Base-by-base conservation (phyloP, 2,113 vertebrate species). In the Xiphophorus maculatus region DNA sequence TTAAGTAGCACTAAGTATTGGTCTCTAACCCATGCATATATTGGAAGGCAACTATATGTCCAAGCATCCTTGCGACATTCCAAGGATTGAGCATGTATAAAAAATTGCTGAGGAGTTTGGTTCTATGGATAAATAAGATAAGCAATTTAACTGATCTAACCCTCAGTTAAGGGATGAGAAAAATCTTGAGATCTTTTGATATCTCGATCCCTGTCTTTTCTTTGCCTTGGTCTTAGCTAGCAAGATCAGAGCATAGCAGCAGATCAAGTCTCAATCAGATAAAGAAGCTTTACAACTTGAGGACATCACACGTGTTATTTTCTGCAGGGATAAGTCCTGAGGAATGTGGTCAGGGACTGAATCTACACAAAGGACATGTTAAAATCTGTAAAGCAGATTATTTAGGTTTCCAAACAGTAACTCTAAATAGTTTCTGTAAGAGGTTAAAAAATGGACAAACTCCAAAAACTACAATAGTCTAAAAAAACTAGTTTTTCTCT, bases 261-360 rank as follows among this genome's bases (percentile, higher is more conserved):
- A 71, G 70, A 75, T 71, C 35, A 66, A 82, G 77, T 83, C 85
- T 90, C 63, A 60, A 84, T 89, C 89, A 88, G 85, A 90, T 89
- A 89, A 86, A 70, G 63, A 58, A 40, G 32, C 64, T 44, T 12
- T 37, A 51, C 63, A 70, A 70, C 9, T 64, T 62, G 54, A 77
- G 71, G 69, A 84, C 44, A 66, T 78, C 60, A 77, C 66, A 72
- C 69, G 68, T 54, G 7, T 40, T 71, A 48, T 67, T 33, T 29
- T 73, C 73, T 79, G 44, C 64, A 69, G 58, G 27, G 35, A n/a
- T 75, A 72, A 89, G 84, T n/a, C 66, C 70, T 35, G 63, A 44
- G 81, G 78, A 83, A 76, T 63, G 28, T 48, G 7, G 60, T 15
- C 64, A n/a, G 75, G 64, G 76, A 79, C 76, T 80, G 81, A 65